Conservation (phyloP, 2,113 vertebrate species). For the Hydropotes inermis region DNA sequence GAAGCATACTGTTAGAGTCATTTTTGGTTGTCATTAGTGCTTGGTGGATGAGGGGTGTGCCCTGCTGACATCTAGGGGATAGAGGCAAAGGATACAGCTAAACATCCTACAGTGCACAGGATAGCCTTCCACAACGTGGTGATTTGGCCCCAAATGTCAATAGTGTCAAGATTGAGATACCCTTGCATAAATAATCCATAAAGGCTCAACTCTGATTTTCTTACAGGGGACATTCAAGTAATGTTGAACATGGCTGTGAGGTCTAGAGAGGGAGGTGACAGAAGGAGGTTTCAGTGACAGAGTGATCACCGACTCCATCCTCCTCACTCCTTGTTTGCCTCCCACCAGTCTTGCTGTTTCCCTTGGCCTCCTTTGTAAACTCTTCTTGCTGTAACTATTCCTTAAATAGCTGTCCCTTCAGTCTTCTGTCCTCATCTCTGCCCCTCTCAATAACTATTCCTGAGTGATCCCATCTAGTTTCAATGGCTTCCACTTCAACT, state of each 20-base stretch:
- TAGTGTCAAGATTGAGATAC: not conserved
- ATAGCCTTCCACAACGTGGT: not conserved
- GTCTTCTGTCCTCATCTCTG: not conserved
- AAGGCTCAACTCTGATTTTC: not conserved
- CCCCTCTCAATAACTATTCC: not conserved
- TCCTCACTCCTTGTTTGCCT: not conserved
- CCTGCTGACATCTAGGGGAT: not conserved
- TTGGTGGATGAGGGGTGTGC: not conserved
- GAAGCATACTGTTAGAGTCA: not conserved
- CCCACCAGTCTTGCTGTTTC: not conserved
- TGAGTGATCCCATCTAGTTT: not conserved
- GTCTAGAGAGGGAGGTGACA: not conserved
- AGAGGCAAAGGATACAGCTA: not conserved
- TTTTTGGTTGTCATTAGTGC: not conserved
- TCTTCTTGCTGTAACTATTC: not conserved
- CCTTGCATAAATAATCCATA: not conserved
- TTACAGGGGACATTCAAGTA: not conserved
- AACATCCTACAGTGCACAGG: not conserved
- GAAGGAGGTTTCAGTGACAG: not conserved
- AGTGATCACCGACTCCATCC: not conserved
- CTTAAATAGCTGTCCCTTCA: not conserved
- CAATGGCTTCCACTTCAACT: not conserved
- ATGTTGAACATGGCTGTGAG: not conserved
- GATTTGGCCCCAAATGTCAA: not conserved
- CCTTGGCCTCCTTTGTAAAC: not conserved